Conservation (phyloP, 2,888 invertebrate genomes). For the Patella pellucida region DNA sequence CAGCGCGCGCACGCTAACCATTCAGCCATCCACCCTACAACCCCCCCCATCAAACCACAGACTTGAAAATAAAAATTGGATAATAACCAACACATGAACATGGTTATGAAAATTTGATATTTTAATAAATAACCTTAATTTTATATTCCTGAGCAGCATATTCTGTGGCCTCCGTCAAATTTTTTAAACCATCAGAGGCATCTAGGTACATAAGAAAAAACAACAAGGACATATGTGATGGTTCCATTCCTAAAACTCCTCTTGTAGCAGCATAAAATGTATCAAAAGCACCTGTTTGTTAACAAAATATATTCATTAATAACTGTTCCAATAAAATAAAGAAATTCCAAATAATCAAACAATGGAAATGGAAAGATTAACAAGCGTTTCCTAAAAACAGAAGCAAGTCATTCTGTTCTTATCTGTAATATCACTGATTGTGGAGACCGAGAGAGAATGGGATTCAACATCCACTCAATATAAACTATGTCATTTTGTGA, state of each 20-base stretch:
- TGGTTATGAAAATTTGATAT: background rate
- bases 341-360: background rate
- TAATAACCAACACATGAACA: background rate
- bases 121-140: conserved; percentile 54
- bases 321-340: no score
- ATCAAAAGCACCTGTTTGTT: conserved; percentile 54
- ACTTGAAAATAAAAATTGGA: background rate
- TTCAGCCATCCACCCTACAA: no score
- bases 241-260: conserved; percentile 66
- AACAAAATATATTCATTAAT: background rate
- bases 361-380: no score
- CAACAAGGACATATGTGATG: conserved; percentile 65
- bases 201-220: conserved; percentile 64
- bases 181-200: conserved; percentile 62
- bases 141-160: conserved; percentile 64
- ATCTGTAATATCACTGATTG: no score
- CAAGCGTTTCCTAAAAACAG: no score
- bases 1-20: no score
- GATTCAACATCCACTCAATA: no score
- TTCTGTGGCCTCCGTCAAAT: conserved; percentile 59
- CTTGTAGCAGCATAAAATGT: conserved; percentile 55
- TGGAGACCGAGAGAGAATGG: no score
- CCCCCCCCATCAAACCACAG: background rate
- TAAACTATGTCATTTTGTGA: no score
- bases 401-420: no score